Base-by-base conservation (phyloP, 2,797 vertebrate genomes). In the Alfaro cultratus region DNA sequence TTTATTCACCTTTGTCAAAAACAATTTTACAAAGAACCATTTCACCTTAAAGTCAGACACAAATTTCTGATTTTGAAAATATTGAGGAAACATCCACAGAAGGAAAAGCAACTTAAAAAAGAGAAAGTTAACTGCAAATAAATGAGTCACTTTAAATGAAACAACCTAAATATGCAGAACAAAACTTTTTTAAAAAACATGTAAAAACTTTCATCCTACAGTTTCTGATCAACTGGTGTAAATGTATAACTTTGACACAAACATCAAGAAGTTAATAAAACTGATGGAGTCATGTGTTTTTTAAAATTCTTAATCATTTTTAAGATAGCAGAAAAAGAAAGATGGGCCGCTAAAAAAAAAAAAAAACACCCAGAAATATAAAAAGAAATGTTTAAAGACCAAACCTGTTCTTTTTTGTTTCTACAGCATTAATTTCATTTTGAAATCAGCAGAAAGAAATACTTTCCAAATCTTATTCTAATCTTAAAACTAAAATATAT, bases 371-470 rank as follows among this genome's bases (percentile, higher is more conserved):
- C 31, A 29, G 26, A 31, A 73, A 73, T 11, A 46, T 6, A 57
- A 46, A 55, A 7, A 36, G 2, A 78, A 85, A 82, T 49, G 26
- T 49, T 62, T 34, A 2, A 34, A 62, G 11, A 62, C 6, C 13
- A 62, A 34, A 31, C 11, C 15, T 13, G 7, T 7, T 6, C 29
- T 6, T 2, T 18, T 2, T 62, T 9, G 23, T 23, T 34, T 67
- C 16, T 67, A 67, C 31, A 39, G 34, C 12, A 77, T 23, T 29
- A 43, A 70, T 47, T 73, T 34, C 5, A 71, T 1, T 73, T 73
- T 75, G 29, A 72, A 83, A 55, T 83, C 2, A 68, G 53, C 12
- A 34, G 26, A 72, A 67, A 31, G 6, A 77, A 85, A 82, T 57
- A 23, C 45, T 80, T 57, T 71, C 1, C 34, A 15, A 64, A 64